Evolutionary conservation across 2,113 vertebrate species (phyloP).

Genomic region (Dasyornis broadbenti): DNA sequence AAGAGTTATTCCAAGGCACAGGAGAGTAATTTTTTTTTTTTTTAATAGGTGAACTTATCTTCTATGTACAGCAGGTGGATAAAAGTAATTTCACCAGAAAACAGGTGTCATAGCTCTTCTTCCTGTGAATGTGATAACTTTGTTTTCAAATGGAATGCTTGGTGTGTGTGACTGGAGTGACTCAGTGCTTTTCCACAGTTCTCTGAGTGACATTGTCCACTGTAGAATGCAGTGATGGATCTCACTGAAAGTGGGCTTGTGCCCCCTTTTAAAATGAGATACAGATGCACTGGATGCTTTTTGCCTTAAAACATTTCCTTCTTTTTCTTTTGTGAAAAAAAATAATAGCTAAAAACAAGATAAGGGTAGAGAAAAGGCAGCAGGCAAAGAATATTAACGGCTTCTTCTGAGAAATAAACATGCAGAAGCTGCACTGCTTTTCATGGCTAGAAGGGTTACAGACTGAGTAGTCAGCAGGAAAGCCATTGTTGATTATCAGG

Average conservation of each 20-base stretch:
- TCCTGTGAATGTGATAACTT: background rate
- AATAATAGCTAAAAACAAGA: slow-evolving; percentile 72
- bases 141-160: background rate
- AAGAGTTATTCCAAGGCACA: background rate
- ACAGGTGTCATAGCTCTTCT: background rate
- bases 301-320: slow-evolving; percentile 70
- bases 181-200: background rate
- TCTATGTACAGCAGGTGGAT: background rate
- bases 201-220: background rate
- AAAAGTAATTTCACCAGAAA: background rate
- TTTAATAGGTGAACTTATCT: background rate
- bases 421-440: slow-evolving; percentile 72
- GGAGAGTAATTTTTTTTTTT: background rate
- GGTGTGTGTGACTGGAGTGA: slow-evolving; percentile 59
- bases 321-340: slow-evolving; percentile 73
- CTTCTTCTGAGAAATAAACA: slow-evolving; percentile 76
- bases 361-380: slow-evolving; percentile 77
- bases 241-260: background rate
- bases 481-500: slow-evolving; percentile 78
- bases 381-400: slow-evolving; percentile 82
- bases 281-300: slow-evolving; percentile 39
- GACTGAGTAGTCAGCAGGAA: slow-evolving; percentile 53
- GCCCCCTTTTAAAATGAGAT: slow-evolving; percentile 35
- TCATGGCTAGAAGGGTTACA: slow-evolving; percentile 35
- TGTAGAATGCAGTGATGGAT: background rate